Evolutionary conservation across 2,888 invertebrate species (phyloP).

Genomic region (Chrysolina haemoptera): DNA sequence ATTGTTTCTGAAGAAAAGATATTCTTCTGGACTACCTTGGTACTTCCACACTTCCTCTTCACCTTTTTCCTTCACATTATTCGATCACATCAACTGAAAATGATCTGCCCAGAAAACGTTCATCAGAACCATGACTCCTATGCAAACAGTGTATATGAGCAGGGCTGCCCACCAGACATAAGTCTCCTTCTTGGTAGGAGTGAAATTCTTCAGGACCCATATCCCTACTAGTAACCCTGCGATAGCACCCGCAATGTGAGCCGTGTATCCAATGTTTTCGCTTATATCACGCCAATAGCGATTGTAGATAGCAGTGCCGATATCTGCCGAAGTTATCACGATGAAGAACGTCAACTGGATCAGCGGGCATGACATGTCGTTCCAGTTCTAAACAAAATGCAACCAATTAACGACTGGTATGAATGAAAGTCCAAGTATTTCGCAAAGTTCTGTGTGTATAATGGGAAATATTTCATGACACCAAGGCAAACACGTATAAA

Average conservation of each 20-base stretch:
- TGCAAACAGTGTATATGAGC: constrained; percentile 78
- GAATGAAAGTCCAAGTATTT: no score
- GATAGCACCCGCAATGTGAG: constrained; percentile 89
- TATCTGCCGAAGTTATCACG: constrained; percentile 84
- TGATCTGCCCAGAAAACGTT: constrained; percentile 55
- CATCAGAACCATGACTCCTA: constrained; percentile 71
- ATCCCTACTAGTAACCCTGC: constrained; percentile 85
- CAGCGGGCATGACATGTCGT: constrained; percentile 94
- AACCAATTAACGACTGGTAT: no score
- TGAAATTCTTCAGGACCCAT: constrained; percentile 76
- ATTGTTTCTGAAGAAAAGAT: no score
- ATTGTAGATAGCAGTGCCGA: constrained; percentile 91
- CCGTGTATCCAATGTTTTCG: constrained; percentile 90
- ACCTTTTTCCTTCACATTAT: no score
- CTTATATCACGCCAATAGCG: constrained; percentile 79
- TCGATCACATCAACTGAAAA: constrained; percentile 25
- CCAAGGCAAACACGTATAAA: no score
- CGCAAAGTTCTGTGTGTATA: no score
- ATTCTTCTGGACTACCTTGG: no score
- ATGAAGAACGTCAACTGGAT: constrained; percentile 87
- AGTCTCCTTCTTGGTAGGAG: constrained; percentile 75
- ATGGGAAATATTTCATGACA: no score
- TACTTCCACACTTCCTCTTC: no score
- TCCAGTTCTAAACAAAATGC: constrained; percentile 85
- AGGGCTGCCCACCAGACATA: constrained; percentile 80